Evolutionary conservation across 2,113 vertebrate genomes (phyloP), one percentile per base, ranked within the genome.

Genomic region (Coturnix japonica): DNA sequence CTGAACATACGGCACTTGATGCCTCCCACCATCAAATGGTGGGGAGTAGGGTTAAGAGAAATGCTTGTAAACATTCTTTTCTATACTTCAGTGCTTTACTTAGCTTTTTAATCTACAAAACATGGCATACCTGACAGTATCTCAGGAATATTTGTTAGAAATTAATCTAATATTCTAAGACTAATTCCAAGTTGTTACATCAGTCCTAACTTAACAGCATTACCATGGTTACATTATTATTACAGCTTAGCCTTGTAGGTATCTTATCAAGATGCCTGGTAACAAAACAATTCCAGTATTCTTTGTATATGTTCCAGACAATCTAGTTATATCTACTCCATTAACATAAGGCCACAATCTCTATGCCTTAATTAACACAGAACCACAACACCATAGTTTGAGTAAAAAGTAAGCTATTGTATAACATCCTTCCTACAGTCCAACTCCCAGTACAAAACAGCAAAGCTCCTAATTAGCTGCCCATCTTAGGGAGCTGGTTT

Each of bases 191-290:
- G 51, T 9, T 5, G 5, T 81, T 33, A 17, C 39, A 60, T 69
- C 66, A 76, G 57, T 75, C 35, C 70, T 61, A 61, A 69, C 41
- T 91, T 78, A 79, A 81, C 41, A 92, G 31, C 59, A 91, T 94
- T 57, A 54, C 94, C 91, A 94, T 73, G 87, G 93, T 91, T 92
- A 94, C 91, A 11, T 25, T 65, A 44, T 75, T 81, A 80, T 63
- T 81, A 76, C 28, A 82, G 61, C 89, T 82, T 33, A 89, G 85
- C 67, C 67, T 89, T 82, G 77, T 41, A 75, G 87, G 77, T 78
- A 76, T 43, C 39, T 89, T 92, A 89, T 51, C 73, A 69, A 84
- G 57, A 65, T 43, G 41, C 9, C 53, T 77, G 59, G 44, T 54
- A 80, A 41, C 31, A 66, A 65, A 90, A 72, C 69, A 73, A 33